Evolutionary conservation across 2,888 invertebrate genomes (phyloP).

Genomic region (Gari tellinella): DNA sequence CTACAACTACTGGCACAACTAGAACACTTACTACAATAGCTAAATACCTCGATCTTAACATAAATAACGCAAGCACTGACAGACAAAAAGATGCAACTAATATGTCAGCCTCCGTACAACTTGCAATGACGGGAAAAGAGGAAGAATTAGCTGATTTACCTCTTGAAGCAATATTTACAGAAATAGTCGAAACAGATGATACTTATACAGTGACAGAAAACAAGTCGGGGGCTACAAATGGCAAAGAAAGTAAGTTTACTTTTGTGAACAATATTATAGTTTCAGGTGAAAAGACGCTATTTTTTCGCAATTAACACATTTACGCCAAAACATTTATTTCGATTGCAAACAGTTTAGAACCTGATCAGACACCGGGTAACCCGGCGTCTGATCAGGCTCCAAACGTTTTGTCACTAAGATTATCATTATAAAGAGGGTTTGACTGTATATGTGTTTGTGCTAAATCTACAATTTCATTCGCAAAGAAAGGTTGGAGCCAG

Average conservation of each 20-base stretch:
- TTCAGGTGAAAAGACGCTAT: too few species aligned
- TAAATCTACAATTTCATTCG: too few species aligned
- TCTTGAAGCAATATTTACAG: slow-evolving; percentile 52
- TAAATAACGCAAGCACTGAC: background rate
- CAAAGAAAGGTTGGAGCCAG: too few species aligned
- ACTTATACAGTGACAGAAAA: slow-evolving; percentile 2
- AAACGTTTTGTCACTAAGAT: too few species aligned
- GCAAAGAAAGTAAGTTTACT: slow-evolving; percentile 29
- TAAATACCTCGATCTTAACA: background rate
- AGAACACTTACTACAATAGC: slow-evolving; percentile 2
- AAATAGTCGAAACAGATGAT: slow-evolving; percentile 28
- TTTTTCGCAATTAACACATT: too few species aligned
- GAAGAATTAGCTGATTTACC: slow-evolving; percentile 15
- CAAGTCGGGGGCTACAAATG: background rate
- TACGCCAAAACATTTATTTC: too few species aligned
- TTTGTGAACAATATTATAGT: background rate
- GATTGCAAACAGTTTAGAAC: too few species aligned
- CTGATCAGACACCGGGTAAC: too few species aligned
- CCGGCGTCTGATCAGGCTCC: too few species aligned
- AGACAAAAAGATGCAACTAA: background rate
- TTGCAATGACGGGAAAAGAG: slow-evolving; percentile 34
- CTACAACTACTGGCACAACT: slow-evolving; percentile 15
- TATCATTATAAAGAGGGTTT: too few species aligned
- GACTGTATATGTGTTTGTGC: too few species aligned
- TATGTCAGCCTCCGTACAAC: slow-evolving; percentile 19